phyloP scores from a whole-genome alignment of 2,888 invertebrate genomes.

The Apamea anceps region DNA sequence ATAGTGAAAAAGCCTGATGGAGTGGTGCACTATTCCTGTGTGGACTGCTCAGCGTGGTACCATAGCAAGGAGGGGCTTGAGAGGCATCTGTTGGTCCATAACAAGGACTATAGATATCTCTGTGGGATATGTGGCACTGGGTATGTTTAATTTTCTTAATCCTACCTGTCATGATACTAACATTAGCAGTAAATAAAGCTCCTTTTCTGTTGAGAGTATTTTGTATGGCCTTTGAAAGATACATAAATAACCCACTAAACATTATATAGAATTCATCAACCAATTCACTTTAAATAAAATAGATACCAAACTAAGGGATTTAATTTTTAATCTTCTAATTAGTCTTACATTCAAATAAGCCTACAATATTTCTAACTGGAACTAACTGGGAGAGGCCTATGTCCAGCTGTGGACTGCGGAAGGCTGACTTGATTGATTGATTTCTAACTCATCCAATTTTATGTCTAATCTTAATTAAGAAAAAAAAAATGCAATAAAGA shows the following conservation, averaged over 20 bases:
- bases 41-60: constrained; percentile 94
- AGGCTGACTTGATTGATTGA: no score
- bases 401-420: no score
- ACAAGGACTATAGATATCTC: constrained; percentile 93
- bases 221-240: background rate
- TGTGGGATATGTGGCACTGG: constrained; percentile 94
- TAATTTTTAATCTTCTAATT: background rate
- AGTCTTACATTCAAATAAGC: no score
- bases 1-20: constrained; percentile 93
- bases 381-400: no score
- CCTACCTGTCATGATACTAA: background rate
- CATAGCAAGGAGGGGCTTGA: constrained; percentile 93
- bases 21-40: constrained; percentile 93
- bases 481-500: no score
- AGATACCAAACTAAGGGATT: background rate
- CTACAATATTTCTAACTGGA: background rate
- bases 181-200: background rate
- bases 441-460: background rate
- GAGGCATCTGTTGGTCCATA: constrained; percentile 93
- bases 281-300: background rate
- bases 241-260: background rate
- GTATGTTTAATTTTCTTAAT: constrained; percentile 67
- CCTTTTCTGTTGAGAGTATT: background rate
- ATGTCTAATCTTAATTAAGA: background rate
- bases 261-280: background rate